These are phyloP conservation scores for Mythimna albipuncta DNA, from an alignment of 2,888 invertebrate genomes.

Conservation along the genomic window DNA sequence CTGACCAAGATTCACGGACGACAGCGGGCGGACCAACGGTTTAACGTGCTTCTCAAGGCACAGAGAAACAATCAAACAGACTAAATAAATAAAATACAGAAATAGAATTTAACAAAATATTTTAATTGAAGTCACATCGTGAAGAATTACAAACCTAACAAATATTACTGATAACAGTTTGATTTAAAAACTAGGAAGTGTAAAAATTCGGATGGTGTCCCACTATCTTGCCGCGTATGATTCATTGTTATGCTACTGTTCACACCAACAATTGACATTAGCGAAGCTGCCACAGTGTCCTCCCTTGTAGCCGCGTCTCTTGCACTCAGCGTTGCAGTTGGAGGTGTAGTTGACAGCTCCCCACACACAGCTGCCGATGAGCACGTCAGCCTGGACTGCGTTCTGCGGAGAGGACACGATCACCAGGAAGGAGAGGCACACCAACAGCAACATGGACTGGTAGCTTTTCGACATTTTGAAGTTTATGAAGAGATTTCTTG, in stretches of 20 bases:
- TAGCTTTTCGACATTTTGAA: conserved; percentile 35
- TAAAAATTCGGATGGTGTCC: background rate
- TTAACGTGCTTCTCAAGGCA: background rate
- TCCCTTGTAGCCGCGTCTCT: conserved; percentile 60
- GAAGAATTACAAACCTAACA: conserved; percentile 6
- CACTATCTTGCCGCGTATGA: background rate
- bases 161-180: background rate
- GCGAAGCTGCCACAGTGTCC: conserved; percentile 66
- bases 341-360: conserved; percentile 69
- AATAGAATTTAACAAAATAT: conserved; percentile 3
- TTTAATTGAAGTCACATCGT: conserved; percentile 13
- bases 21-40: background rate
- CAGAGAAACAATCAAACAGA: background rate
- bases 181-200: background rate
- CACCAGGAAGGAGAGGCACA: conserved; percentile 64
- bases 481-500: background rate
- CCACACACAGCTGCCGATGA: conserved; percentile 69
- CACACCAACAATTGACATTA: conserved; percentile 54
- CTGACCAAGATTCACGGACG: background rate
- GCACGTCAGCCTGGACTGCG: conserved; percentile 59
- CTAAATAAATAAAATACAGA: background rate
- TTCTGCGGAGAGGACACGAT: conserved; percentile 65
- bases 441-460: conserved; percentile 45
- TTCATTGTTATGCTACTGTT: conserved; percentile 5
- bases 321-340: conserved; percentile 66